Conservation (phyloP, 2,113 vertebrate species). For the Bubo bubo region DNA sequence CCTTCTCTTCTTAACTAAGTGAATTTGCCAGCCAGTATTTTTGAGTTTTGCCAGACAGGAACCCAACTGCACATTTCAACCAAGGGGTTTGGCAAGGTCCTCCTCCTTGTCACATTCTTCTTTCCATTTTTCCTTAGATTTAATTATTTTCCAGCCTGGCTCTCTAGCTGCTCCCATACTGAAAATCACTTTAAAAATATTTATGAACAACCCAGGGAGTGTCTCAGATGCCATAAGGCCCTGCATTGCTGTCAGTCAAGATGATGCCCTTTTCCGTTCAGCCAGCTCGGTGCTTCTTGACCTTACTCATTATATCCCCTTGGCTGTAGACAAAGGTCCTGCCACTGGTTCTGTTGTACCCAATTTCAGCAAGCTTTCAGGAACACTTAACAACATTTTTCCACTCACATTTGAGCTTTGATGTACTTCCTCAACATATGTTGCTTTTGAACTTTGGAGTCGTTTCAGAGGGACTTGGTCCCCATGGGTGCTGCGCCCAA, state of each 20-base stretch:
- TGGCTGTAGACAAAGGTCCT: not conserved
- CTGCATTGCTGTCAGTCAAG: not conserved
- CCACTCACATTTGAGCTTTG: not conserved
- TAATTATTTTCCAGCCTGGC: constrained; percentile 24
- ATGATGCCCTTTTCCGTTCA: not conserved
- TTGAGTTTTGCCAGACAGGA: constrained; percentile 42
- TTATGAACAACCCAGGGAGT: not conserved
- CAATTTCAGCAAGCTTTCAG: not conserved
- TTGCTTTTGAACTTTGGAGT: not conserved
- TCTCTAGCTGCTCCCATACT: not conserved
- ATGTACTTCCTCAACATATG: rapidly evolving
- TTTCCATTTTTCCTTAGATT: not conserved
- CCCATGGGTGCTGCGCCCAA: not conserved
- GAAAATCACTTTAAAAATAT: not conserved
- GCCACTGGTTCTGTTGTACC: not conserved
- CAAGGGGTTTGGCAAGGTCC: not conserved
- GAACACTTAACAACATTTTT: not conserved
- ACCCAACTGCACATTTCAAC: not conserved
- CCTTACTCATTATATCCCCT: not conserved
- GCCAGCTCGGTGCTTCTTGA: not conserved
- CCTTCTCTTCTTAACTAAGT: not conserved
- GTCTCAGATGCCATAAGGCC: not conserved
- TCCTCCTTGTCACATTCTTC: not conserved
- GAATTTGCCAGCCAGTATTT: constrained; percentile 18
- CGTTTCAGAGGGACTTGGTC: rapidly evolving